Evolutionary conservation across 1,140 invertebrate genomes (phyloP), one percentile per base, ranked within the genome.

Genomic region (Linepithema humile): DNA sequence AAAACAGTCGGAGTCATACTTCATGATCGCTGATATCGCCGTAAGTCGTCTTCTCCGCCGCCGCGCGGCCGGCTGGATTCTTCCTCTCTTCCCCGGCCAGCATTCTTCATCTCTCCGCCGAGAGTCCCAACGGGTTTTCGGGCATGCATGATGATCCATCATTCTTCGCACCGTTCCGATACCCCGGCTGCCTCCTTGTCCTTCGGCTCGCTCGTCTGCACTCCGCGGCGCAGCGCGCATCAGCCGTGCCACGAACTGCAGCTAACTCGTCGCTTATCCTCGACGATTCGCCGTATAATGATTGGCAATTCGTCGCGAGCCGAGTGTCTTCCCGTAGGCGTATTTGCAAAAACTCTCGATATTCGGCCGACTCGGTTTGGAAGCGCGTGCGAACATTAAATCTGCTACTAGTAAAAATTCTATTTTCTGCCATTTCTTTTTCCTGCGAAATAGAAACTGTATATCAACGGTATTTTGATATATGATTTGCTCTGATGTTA

Each of bases 81-180:
- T 78, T 70, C 50, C 64, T 78, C 73, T 84, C 69, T 67, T 73
- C 85, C 35, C 84, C 69, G 74, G 87, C 55, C 85, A 89, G 84
- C 86, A 91, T 88, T 90, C 88, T 89, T 88, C 83, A 78, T 90
- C 89, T 80, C 80, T 48, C 38, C 83, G 80, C 15, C 43, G 43
- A 45, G 43, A 83, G 82, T 84, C 87, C 85, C 85, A 82, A 86
- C 88, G 83, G 84, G 87, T 87, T 88, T 89, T 88, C 85, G 86
- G 87, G 84, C 88, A 82, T 85, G 88, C 84, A 85, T 53, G 83
- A 88, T 87, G 88, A 90, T 87, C 90, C 89, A 90, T 90, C 89
- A 91, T 91, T 88, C 85, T 89, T 88, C 89, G 85, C 87, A 70
- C 78, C 83, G 77, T 84, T 78, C 84, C 75, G 72, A 90, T 89